Percentiles rank a stretch among this genome's conserved stretches.
Evolutionary conservation across 2,797 vertebrate species (phyloP).

Genomic region (Chromis chromis): DNA sequence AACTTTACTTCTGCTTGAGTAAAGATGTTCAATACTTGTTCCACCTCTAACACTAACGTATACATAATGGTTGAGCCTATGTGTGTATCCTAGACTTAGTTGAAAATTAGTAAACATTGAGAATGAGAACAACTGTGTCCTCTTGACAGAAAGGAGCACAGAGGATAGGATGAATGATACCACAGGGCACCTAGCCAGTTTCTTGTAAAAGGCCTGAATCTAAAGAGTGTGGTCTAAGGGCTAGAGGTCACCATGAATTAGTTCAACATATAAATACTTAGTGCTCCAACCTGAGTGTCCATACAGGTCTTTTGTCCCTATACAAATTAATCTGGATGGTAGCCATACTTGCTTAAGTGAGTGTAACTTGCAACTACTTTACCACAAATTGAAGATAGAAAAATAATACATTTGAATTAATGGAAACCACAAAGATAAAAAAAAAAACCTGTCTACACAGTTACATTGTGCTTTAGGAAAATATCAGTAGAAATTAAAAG

Average conservation of each 20-base stretch:
- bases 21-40: too few relatives aligned
- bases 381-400: background rate
- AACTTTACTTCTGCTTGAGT: too few relatives aligned
- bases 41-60: too few relatives aligned
- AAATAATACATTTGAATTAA: background rate
- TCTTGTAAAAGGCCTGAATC: background rate
- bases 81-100: too few relatives aligned
- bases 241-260: background rate
- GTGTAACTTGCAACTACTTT: background rate
- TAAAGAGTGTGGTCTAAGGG: background rate
- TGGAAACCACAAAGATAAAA: background rate
- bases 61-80: too few relatives aligned
- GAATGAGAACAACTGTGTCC: background rate
- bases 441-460: background rate
- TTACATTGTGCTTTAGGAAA: background rate
- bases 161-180: background rate
- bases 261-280: background rate
- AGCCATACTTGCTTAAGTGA: background rate
- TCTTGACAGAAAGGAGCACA: background rate
- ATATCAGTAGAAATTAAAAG: background rate
- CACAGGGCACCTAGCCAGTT: background rate
- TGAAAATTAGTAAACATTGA: too few relatives aligned
- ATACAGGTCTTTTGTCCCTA: background rate
- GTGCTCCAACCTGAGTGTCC: background rate
- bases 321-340: background rate